Base-by-base conservation (phyloP, 2,888 invertebrate species). In the Drosophila longiperda region DNA sequence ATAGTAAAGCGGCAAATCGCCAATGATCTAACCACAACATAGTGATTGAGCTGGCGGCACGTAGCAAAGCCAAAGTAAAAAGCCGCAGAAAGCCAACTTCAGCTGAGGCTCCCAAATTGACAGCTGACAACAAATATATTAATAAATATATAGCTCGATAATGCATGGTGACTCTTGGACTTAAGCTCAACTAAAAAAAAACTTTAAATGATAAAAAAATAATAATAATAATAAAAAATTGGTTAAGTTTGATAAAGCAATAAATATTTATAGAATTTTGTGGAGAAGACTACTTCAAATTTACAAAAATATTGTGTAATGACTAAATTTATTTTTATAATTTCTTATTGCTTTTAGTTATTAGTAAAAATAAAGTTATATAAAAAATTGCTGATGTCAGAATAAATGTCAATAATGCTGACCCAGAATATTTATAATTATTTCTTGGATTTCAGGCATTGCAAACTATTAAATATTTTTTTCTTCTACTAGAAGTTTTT, bases 1-100 rank as follows among this genome's bases (percentile, higher is more conserved):
- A 36, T 42, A 53, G 71, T 64, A 65, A 81, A 68, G 84, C 74
- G 61, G 29, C 65, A 48, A 66, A 65, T 63, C 71, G 58, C 61
- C 57, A 57, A 61, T 73, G 66, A 66, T 32, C 53, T 50, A 73
- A 83, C 83, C 85, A 87, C 83, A 85, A 85, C 77, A 82, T 77
- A 84, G 75, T 59, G 62, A 60, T 38, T 8, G 26, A 55, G 26
- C 48, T 53, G 48, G n/a, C 38, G 48, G 32, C 26, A 36, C 48
- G 63, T 36, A n/a, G 49, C 52, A 57, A 55, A 48, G 65, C 57
- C 48, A 61, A 66, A 66, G 70, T 62, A 70, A 40, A 64, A 66
- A 64, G 66, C 70, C 79, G 36, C 52, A 67, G 9, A 45, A 50
- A 48, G 54, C 12, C n/a, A 64, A 63, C 33, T 50, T 63, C 73